These are phyloP conservation scores for Drosophila austrosaltans DNA, from an alignment of 2,888 invertebrate genomes.

Conservation along the genomic window DNA sequence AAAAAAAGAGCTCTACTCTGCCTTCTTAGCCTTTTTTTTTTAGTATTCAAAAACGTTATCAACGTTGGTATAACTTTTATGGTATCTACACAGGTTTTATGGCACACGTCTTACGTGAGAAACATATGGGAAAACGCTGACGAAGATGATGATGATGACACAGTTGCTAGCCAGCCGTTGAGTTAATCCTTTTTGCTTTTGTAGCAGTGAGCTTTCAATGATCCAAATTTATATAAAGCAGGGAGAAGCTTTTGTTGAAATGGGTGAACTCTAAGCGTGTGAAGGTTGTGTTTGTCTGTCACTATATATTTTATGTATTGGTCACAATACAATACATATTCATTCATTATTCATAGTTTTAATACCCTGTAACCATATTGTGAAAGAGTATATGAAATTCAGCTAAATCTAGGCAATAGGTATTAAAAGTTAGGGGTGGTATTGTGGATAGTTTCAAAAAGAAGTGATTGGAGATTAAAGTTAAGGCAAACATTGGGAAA, in stretches of 20 bases:
- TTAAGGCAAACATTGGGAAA: too few species aligned
- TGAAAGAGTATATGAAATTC: background rate
- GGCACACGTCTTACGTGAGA: conserved; percentile 66
- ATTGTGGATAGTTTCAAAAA: too few species aligned
- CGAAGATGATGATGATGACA: background rate
- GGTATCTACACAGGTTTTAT: conserved; percentile 69
- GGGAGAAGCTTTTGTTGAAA: background rate
- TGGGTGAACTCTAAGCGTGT: background rate
- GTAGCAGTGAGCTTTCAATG: background rate
- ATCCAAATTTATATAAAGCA: too few species aligned
- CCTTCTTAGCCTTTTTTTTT: conserved; percentile 31
- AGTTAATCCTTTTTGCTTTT: background rate
- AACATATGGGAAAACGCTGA: conserved; percentile 42
- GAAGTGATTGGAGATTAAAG: too few species aligned
- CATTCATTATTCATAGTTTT: conserved; percentile 37
- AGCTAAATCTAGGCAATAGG: background rate
- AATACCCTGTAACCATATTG: background rate
- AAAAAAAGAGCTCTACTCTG: background rate
- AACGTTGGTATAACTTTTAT: conserved; percentile 64
- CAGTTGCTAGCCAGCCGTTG: background rate
- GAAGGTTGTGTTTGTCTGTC: background rate
- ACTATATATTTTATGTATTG: background rate
- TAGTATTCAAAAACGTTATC: conserved; percentile 62
- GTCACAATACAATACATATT: conserved; percentile 8
- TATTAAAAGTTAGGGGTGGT: too few species aligned